These are phyloP conservation scores for Natrix natrix DNA, from an alignment of 2,797 vertebrate species.

Conservation along the genomic window DNA sequence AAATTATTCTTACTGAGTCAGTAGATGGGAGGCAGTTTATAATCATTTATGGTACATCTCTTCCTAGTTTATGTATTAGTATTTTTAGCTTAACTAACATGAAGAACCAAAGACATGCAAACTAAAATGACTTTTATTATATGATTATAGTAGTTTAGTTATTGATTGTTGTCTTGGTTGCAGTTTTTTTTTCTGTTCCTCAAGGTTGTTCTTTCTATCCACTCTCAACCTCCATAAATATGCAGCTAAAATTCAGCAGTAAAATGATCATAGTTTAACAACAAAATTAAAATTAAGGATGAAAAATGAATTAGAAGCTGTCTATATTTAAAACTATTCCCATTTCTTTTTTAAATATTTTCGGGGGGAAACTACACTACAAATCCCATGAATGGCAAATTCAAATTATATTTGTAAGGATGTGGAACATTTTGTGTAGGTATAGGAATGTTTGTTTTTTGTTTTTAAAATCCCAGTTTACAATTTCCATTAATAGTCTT, in stretches of 20 bases:
- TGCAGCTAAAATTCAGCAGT: not conserved
- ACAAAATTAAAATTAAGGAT: not conserved
- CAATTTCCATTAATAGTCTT: not conserved
- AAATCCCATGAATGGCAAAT: not conserved
- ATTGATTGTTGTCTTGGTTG: not conserved
- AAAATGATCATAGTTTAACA: not conserved
- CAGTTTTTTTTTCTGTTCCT: not conserved
- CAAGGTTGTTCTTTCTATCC: not conserved
- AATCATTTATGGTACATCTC: constrained; percentile 21
- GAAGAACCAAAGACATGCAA: not conserved
- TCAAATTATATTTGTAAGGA: not conserved
- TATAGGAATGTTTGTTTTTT: not conserved
- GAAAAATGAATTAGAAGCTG: not conserved
- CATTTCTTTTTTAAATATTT: not conserved
- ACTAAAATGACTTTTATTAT: not conserved
- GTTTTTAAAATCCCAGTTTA: not conserved
- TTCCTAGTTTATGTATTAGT: constrained; percentile 5
- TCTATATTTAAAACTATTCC: not conserved
- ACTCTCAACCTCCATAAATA: not conserved
- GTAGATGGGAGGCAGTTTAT: constrained; percentile 45
- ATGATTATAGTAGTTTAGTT: not conserved
- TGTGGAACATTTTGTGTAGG: not conserved
- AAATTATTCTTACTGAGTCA: constrained; percentile 34
- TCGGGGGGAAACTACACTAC: not conserved
- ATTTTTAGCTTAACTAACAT: constrained; percentile 37